phyloP scores from a whole-genome alignment of 2,888 invertebrate genomes.

The Seira musarum region DNA sequence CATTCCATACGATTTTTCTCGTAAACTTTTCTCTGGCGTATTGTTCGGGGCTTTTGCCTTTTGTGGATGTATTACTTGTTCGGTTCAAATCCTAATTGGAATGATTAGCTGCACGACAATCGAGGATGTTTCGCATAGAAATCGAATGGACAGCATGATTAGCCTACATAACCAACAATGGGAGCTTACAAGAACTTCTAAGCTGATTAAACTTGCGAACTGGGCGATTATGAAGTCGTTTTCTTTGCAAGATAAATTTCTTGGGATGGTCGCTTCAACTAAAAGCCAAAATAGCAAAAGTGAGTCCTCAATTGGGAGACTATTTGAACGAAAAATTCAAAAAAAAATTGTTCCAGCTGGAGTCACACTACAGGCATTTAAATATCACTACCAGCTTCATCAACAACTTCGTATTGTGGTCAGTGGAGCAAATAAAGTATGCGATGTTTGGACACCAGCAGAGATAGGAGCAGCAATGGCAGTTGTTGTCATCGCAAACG shows the following conservation, averaged over 20 bases:
- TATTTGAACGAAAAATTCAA: background rate
- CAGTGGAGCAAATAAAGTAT: background rate
- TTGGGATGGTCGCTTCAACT: too few species aligned
- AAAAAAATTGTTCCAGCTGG: too few species aligned
- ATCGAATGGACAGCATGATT: too few species aligned
- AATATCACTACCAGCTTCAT: background rate
- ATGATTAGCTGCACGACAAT: background rate
- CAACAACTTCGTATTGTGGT: background rate
- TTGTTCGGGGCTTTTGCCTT: background rate
- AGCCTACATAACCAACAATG: too few species aligned
- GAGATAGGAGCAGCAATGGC: background rate
- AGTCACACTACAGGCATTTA: too few species aligned
- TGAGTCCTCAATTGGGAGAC: too few species aligned
- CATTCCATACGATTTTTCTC: background rate
- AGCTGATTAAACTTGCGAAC: too few species aligned
- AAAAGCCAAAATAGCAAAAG: too few species aligned
- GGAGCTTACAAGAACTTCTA: background rate
- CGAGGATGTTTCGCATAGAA: background rate
- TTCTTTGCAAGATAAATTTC: too few species aligned
- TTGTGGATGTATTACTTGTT: background rate
- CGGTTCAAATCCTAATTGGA: slow-evolving; percentile 6
- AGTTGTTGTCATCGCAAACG: background rate
- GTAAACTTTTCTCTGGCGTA: background rate
- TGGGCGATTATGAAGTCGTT: too few species aligned
- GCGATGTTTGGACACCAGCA: background rate